Conservation (phyloP, 2,888 invertebrate genomes). For the Pemphredon lugubris region DNA sequence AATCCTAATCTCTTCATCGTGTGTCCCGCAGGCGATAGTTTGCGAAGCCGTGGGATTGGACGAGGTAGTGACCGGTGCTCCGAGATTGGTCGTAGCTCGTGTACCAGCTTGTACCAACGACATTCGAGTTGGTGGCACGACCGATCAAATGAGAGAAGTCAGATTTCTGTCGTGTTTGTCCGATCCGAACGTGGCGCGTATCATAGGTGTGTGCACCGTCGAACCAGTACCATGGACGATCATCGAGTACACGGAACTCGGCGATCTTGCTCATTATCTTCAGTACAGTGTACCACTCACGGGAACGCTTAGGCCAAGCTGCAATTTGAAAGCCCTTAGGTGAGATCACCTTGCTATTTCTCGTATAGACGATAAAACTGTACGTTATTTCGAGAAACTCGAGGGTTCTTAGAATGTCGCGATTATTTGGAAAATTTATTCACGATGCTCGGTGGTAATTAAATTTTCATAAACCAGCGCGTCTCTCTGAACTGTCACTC, state of each 20-base stretch:
- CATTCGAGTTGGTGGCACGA: conserved; percentile 77
- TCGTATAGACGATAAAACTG: conserved; percentile 27
- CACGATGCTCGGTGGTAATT: too few species aligned
- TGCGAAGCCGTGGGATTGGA: conserved; percentile 83
- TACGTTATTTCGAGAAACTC: not conserved
- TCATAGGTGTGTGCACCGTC: conserved; percentile 84
- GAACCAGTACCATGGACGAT: conserved; percentile 86
- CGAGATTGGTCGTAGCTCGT: conserved; percentile 83
- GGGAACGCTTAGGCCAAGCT: conserved; percentile 76
- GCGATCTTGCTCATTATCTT: conserved; percentile 88
- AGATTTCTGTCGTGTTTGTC: conserved; percentile 86
- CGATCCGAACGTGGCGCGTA: conserved; percentile 86
- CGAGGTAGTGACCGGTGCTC: conserved; percentile 81
- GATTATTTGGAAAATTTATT: too few species aligned
- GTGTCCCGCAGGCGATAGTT: conserved; percentile 83
- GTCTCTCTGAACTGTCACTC: too few species aligned
- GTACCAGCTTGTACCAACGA: conserved; percentile 80
- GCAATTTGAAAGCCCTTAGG: conserved; percentile 80
- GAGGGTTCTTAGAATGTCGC: too few species aligned
- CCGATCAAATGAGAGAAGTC: conserved; percentile 84
- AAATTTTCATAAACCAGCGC: too few species aligned
- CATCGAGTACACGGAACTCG: conserved; percentile 89
- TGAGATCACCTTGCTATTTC: conserved; percentile 56
- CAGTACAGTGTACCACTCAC: conserved; percentile 81
- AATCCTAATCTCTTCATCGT: too few species aligned